A percentile compares a stretch with the other conserved stretches of the same genome.
phyloP scores from a whole-genome alignment of 2,797 vertebrate species.

The Clarias fuscus region DNA sequence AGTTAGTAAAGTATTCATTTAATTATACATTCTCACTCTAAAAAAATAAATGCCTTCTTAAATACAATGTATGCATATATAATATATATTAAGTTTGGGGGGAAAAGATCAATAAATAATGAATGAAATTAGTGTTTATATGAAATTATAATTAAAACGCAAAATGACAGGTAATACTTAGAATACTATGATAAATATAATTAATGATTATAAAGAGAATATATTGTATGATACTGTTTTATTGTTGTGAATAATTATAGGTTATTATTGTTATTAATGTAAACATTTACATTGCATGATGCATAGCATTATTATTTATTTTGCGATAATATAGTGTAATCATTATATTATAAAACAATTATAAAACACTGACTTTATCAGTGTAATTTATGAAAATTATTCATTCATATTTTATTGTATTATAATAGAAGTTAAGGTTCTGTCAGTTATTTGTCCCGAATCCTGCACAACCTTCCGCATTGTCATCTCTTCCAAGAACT shows the following conservation, averaged over 20 bases:
- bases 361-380: background rate
- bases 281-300: background rate
- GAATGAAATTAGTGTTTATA: background rate
- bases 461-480: background rate
- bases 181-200: background rate
- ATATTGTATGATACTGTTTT: background rate
- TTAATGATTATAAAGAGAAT: background rate
- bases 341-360: background rate
- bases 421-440: background rate
- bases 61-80: background rate
- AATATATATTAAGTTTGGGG: too few species aligned
- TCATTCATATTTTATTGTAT: background rate
- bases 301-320: background rate
- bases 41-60: background rate
- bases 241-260: background rate
- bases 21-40: too few species aligned
- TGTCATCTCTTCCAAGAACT: background rate
- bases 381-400: background rate
- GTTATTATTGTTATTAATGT: background rate
- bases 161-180: background rate
- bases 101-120: background rate
- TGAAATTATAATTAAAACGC: background rate
- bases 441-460: background rate
- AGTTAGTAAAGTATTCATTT: background rate
- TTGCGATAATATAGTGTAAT: background rate